Percentiles rank a stretch among this genome's conserved stretches.
Evolutionary conservation across 2,113 vertebrate species (phyloP).

Genomic region (Fregata magnificens): DNA sequence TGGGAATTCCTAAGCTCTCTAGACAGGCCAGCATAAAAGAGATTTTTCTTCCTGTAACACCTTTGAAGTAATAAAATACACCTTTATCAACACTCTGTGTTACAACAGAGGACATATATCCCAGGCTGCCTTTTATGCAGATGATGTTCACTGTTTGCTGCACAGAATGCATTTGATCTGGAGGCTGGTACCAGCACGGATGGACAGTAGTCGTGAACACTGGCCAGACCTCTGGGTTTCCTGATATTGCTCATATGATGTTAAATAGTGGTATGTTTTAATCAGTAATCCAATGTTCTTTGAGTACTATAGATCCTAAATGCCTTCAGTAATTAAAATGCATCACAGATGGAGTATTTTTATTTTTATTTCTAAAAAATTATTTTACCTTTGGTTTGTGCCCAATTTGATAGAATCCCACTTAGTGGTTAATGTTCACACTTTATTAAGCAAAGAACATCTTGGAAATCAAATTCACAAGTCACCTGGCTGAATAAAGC

Average conservation of each 20-base stretch:
- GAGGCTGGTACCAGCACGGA: fast-evolving
- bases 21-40: background rate
- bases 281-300: background rate
- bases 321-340: background rate
- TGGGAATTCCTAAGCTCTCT: background rate
- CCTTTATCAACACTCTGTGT: background rate
- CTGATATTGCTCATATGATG: background rate
- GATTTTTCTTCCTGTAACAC: background rate
- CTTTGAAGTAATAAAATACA: background rate
- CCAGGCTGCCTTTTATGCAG: background rate
- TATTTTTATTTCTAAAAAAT: background rate
- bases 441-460: background rate
- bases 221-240: background rate
- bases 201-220: fast-evolving
- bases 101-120: background rate
- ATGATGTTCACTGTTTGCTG: background rate
- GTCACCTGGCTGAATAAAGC: background rate
- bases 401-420: background rate
- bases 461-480: background rate
- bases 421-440: background rate
- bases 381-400: background rate
- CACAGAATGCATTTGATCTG: background rate
- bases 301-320: background rate
- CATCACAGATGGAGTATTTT: background rate
- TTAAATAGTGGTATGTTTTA: background rate